Base-by-base conservation (phyloP, 1,140 invertebrate genomes). In the Ostrea denselamellosa region DNA sequence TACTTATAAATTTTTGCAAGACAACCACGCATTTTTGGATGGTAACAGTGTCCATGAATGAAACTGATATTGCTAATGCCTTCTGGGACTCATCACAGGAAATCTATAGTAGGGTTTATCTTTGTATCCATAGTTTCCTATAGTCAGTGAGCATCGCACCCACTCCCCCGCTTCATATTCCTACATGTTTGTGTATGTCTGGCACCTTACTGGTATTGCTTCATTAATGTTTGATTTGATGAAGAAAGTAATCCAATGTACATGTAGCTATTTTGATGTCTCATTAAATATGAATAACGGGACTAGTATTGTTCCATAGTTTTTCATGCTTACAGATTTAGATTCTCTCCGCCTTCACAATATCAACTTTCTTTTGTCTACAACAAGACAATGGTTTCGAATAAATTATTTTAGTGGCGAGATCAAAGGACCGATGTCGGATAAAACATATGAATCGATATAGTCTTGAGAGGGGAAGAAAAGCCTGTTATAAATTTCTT, bases 271-370 rank as follows among this genome's bases (percentile, higher is more conserved):
- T 62, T 62, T 62, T 62, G 56, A 77, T 77, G 68, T 25, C 28
- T 77, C 68, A 77, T 77, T 77, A 77, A 77, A 77, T 77, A 77
- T 77, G 68, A 5, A 77, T 77, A 77, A 7, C 56, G n/a, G 17
- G 12, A 58, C 34, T 44, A 19, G 19, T 17, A 62, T 62, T 77
- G 3, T 25, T 25, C 22, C 14, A 19, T 62, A 62, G 56, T 7
- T n/a, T 62, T 62, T 62, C 56, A 62, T 62, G 14, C 17, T 19
- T 62, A 17, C 56, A 62, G 19, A 19, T 62, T n/a, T 19, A 7
- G 56, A 19, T 62, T 12, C 56, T 62, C n/a, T 62, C n/a, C 7
- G 56, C 17, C 56, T 62, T 17, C 17, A n/a, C 17, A 19, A 5
- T 4, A 62, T 62, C 56, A n/a, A 62, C 56, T 62, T 62, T 62